These are phyloP conservation scores for Anomalospiza imberbis DNA, from an alignment of 2,797 vertebrate genomes.

Conservation along the genomic window DNA sequence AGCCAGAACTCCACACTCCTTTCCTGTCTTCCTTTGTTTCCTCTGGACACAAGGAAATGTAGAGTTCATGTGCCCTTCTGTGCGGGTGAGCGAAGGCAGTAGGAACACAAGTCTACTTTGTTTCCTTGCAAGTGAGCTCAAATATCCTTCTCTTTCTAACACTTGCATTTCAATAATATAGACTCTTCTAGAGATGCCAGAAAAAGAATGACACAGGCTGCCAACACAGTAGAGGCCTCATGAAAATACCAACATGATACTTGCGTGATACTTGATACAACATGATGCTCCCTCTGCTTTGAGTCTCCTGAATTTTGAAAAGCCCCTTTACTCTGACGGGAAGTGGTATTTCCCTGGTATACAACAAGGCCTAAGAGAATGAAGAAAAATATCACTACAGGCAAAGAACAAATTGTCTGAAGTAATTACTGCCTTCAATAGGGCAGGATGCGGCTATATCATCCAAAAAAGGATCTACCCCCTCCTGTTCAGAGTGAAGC, in stretches of 20 bases:
- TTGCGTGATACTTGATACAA: neutral
- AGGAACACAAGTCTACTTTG: neutral
- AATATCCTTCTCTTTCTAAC: neutral
- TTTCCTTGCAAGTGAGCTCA: neutral
- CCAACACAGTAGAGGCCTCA: neutral
- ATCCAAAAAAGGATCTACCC: neutral
- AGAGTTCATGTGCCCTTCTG: neutral
- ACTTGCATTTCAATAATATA: neutral
- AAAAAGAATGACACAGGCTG: neutral
- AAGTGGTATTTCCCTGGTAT: neutral
- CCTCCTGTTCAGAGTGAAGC: neutral
- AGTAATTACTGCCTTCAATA: neutral
- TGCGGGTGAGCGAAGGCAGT: neutral
- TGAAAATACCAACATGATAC: neutral
- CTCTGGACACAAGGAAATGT: neutral
- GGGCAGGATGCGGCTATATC: neutral
- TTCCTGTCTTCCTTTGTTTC: neutral
- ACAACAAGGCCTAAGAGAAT: neutral
- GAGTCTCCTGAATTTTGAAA: neutral
- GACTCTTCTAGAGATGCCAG: neutral
- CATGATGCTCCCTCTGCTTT: neutral
- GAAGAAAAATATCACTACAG: neutral
- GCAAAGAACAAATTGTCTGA: neutral
- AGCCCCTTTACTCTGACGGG: neutral
- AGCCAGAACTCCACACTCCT: neutral